Conservation (phyloP, 1,140 invertebrate genomes). For the Cotesia glomerata region DNA sequence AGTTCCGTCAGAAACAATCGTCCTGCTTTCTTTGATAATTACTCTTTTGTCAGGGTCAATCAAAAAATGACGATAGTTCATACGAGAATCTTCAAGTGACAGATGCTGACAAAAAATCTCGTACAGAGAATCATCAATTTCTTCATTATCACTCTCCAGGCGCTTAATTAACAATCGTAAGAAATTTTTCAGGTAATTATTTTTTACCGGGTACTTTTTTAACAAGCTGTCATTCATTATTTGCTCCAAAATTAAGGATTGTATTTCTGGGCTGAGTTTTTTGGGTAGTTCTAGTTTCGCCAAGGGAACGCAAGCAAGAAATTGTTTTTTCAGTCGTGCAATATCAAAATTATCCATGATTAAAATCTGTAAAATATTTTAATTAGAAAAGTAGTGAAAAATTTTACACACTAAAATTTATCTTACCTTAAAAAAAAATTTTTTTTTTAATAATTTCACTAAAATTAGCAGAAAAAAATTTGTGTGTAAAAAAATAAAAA, state of each 20-base stretch:
- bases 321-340: not conserved
- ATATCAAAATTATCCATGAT: not conserved
- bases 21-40: constrained; percentile 63
- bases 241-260: not conserved
- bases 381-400: no score
- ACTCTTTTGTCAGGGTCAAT: constrained; percentile 46
- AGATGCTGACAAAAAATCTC: constrained; percentile 55
- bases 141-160: constrained; percentile 52
- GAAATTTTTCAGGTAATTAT: constrained; percentile 11
- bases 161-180: constrained; percentile 23
- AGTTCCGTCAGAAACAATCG: constrained; percentile 66
- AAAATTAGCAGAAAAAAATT: no score
- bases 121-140: constrained; percentile 61
- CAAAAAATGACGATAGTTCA: constrained; percentile 63
- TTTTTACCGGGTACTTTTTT: constrained; percentile 15
- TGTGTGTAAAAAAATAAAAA: no score
- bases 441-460: no score
- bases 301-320: not conserved
- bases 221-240: constrained; percentile 2
- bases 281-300: not conserved
- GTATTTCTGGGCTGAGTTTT: not conserved
- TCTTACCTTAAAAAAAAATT: no score
- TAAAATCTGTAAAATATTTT: no score
- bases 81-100: constrained; percentile 33
- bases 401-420: no score